These are phyloP conservation scores for Phylloscopus trochilus DNA, from an alignment of 2,113 vertebrate species.

Conservation along the genomic window DNA sequence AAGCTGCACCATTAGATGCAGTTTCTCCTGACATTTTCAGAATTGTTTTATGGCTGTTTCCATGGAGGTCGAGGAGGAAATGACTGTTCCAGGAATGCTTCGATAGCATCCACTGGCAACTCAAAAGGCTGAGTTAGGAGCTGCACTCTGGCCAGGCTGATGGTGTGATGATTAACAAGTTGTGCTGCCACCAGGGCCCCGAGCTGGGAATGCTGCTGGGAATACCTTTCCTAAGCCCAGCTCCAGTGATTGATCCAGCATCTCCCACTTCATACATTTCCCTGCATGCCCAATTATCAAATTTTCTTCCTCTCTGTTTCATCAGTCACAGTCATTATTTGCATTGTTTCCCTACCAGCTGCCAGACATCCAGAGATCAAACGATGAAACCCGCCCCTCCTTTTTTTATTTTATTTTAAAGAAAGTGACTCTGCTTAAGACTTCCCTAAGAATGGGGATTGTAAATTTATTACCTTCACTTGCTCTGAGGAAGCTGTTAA, in stretches of 20 bases:
- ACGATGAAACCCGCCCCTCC: background rate
- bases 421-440: background rate
- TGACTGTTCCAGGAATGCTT: constrained; percentile 72
- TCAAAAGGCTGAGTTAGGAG: constrained; percentile 52
- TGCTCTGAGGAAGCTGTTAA: constrained; percentile 65
- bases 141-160: constrained; percentile 30
- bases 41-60: constrained; percentile 74
- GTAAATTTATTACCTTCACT: constrained; percentile 57
- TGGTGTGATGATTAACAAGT: constrained; percentile 70
- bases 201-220: constrained; percentile 44
- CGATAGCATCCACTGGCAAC: constrained; percentile 57
- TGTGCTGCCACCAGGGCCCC: constrained; percentile 34
- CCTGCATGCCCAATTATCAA: background rate
- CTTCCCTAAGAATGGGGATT: background rate
- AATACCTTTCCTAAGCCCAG: background rate
- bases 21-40: constrained; percentile 73
- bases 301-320: background rate
- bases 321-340: background rate
- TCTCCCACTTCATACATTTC: background rate
- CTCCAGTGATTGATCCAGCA: background rate
- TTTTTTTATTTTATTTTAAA: background rate
- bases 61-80: constrained; percentile 74
- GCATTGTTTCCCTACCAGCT: background rate
- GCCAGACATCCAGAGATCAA: constrained; percentile 9
- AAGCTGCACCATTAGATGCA: constrained; percentile 58